Conservation (phyloP, 2,888 invertebrate species). For the Lasioglossum villosulum region DNA sequence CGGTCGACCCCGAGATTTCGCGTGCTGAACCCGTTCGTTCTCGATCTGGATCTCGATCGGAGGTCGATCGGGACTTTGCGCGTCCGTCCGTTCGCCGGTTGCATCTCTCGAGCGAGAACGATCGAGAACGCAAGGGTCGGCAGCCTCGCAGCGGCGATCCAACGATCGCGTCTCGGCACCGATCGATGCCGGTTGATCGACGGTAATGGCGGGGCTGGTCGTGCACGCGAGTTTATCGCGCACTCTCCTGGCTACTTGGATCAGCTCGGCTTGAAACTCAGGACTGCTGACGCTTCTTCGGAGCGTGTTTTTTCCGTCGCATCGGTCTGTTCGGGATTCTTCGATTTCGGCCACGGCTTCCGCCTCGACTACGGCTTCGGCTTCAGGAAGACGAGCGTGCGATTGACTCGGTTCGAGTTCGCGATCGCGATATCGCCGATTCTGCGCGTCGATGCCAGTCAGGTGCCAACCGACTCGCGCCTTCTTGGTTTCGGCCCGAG, state of each 20-base stretch:
- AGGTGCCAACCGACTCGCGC: constrained; percentile 75
- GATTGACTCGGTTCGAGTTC: not conserved
- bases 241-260: constrained; percentile 78
- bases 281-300: constrained; percentile 85
- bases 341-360: not conserved
- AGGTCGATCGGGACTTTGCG: not conserved
- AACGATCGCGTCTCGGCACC: constrained; percentile 8
- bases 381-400: not conserved
- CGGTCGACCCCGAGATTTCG: not conserved
- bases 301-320: constrained; percentile 82
- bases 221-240: constrained; percentile 76
- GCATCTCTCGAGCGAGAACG: not conserved
- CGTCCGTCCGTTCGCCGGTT: not conserved
- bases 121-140: not conserved
- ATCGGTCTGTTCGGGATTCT: constrained; percentile 51
- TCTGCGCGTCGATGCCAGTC: constrained; percentile 52
- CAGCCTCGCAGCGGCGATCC: not conserved
- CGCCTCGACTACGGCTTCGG: not conserved
- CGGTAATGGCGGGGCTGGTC: not conserved
- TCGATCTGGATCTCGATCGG: not conserved
- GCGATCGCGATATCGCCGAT: constrained; percentile 59
- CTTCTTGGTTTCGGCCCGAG: constrained; percentile 90
- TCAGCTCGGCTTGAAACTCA: constrained; percentile 86
- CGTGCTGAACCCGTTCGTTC: not conserved
- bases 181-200: not conserved